Base-by-base conservation (phyloP, 1,140 invertebrate genomes). In the Heliconius melpomene region DNA sequence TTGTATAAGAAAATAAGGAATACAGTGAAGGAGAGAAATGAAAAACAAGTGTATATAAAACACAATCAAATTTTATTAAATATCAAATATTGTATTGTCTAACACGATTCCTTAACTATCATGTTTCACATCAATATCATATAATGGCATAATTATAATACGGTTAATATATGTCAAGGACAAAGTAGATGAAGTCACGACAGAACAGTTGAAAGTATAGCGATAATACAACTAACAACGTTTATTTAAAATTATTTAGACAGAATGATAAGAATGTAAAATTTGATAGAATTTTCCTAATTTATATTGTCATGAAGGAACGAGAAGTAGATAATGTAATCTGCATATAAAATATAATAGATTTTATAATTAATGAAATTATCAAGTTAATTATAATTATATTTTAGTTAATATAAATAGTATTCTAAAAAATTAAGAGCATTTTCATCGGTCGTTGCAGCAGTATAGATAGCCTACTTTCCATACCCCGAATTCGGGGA, bases 51-150 rank as follows among this genome's bases (percentile, higher is more conserved):
- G 66, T 89, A 88, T 89, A 83, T 82, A 92, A 94, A 94, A 94
- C 93, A 94, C 93, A 94, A 93, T 94, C 93, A 94, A 93, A 94
- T 93, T 93, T 94, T 93, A 93, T 94, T 94, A 92, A 93, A 94
- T 94, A 94, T 94, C 91, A 94, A 94, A 94, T 94, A 94, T 93
- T 93, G 93, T 93, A 94, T 93, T 94, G 93, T 94, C 92, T 94
- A 93, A 94, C 93, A 94, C 93, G 92, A 94, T 93, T 90, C 89
- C 89, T 93, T 94, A 94, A 88, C 90, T 93, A 93, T 93, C 90
- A 94, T 94, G 93, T 93, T 93, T 93, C 90, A 94, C 92, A 92
- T 92, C 90, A 92, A 94, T 92, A 87, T n/a, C n/a, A n/a, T n/a
- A n/a, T 89, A 86, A 89, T 93, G 88, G 85, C 81, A 89, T 91